Conservation (phyloP, 1,140 invertebrate species). For the Vollenhovia emeryi region DNA sequence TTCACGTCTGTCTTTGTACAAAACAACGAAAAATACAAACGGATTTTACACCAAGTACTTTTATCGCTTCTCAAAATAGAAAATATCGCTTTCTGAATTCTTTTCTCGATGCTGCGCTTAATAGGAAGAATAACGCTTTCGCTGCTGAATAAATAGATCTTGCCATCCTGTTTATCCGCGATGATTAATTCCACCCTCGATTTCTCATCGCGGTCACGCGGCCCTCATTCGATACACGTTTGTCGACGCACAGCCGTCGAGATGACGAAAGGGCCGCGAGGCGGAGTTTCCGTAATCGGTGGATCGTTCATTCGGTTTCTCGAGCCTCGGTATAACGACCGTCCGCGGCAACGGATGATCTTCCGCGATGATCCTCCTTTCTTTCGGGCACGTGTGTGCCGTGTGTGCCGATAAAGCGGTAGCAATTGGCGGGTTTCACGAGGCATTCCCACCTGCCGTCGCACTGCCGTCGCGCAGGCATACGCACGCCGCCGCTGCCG, state of each 20-base stretch:
- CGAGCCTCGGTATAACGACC: neutral
- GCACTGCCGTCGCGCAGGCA: slow-evolving; percentile 45
- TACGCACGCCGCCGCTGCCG: slow-evolving; percentile 21
- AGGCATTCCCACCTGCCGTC: slow-evolving; percentile 69
- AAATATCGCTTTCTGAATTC: neutral
- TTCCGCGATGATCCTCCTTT: slow-evolving; percentile 37
- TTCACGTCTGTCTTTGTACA: neutral
- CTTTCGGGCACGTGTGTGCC: slow-evolving; percentile 47
- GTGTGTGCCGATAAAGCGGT: slow-evolving; percentile 63
- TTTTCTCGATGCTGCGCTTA: neutral
- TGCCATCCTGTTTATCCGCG: neutral
- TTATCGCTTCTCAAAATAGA: neutral
- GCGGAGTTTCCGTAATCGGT: slow-evolving; percentile 56
- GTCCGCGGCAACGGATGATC: slow-evolving; percentile 59
- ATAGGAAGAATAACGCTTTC: neutral
- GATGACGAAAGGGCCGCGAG: neutral
- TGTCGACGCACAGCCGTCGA: neutral
- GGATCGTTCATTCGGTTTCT: slow-evolving; percentile 50
- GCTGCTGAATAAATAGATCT: neutral
- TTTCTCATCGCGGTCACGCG: neutral
- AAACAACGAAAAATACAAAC: neutral
- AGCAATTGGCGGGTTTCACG: slow-evolving; percentile 71
- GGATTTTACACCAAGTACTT: neutral
- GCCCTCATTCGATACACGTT: neutral
- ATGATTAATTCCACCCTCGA: neutral